Conservation (phyloP, 2,113 vertebrate genomes). For the Phalacrocorax carbo region DNA sequence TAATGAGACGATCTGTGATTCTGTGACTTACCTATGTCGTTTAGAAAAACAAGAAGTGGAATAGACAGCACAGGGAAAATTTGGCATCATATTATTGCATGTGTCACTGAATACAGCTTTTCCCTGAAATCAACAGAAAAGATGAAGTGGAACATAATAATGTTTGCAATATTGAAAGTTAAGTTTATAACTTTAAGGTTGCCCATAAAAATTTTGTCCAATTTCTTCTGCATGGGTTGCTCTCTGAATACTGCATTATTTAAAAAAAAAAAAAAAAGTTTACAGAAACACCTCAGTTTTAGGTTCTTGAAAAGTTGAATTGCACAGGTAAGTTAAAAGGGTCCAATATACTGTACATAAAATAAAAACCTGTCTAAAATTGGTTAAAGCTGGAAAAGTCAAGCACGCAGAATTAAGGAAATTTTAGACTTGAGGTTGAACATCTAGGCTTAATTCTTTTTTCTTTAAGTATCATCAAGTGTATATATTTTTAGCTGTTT, state of each 20-base stretch:
- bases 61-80: neutral
- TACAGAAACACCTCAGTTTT: neutral
- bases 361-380: neutral
- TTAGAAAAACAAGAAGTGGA: neutral
- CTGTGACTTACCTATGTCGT: neutral
- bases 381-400: neutral
- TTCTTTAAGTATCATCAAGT: neutral
- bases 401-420: neutral
- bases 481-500: neutral
- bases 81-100: neutral
- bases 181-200: neutral
- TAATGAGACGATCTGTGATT: neutral
- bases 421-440: neutral
- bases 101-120: neutral
- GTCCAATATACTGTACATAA: neutral
- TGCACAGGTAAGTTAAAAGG: neutral
- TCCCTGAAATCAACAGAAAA: neutral
- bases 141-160: neutral
- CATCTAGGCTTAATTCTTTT: neutral
- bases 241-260: neutral
- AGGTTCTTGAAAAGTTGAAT: neutral
- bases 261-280: neutral
- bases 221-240: neutral
- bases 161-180: neutral
- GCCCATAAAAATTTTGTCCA: neutral